Evolutionary conservation across 2,797 vertebrate species (phyloP), one percentile per base, ranked within the genome.

Genomic region (Clarias pachynema): DNA sequence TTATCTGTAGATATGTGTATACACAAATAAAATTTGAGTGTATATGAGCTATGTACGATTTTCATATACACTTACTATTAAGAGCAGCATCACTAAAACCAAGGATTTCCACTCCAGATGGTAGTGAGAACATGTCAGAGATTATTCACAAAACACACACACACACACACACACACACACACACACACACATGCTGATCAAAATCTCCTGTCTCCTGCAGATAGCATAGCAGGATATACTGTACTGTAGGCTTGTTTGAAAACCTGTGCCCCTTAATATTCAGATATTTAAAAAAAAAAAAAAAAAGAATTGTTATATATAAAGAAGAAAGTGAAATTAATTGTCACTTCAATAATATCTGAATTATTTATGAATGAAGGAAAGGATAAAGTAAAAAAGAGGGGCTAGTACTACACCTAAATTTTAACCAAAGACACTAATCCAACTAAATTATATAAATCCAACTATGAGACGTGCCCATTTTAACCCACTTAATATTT

Each of bases 21-120:
- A 29, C 15, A 15, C 70, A n/a, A 49, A 20, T 16, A 20, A 34
- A 8, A 77, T 24, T 49, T 49, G 44, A 12, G 29, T 59, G 2
- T 34, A 20, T 75, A 74, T 75, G 73, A 56, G 49, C n/a, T 9
- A 26, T 20, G 15, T 31, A 75, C 10, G 22, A 4, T 22, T 77
- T 77, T 57, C 18, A 31, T 59, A 10, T 40, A 24, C 5, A 29
- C 44, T 81, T 53, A 56, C n/a, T 66, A 81, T 6, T 34, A 56
- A 68, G n/a, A 57, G 63, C 18, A 60, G 31, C 0, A 1, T 60
- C 22, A 63, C 1, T 60, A 29, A 49, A 72, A 14, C 3, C 14
- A 77, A 84, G 78, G 62, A 87, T 62, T 87, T 81, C 26, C 82
- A 20, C 66, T 63, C 68, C 86, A 87, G 85, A 89, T 89, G 85